A percentile compares a stretch with the other conserved stretches of the same genome.
Evolutionary conservation across 2,113 vertebrate genomes (phyloP).

Genomic region (Dipodomys stephensi): DNA sequence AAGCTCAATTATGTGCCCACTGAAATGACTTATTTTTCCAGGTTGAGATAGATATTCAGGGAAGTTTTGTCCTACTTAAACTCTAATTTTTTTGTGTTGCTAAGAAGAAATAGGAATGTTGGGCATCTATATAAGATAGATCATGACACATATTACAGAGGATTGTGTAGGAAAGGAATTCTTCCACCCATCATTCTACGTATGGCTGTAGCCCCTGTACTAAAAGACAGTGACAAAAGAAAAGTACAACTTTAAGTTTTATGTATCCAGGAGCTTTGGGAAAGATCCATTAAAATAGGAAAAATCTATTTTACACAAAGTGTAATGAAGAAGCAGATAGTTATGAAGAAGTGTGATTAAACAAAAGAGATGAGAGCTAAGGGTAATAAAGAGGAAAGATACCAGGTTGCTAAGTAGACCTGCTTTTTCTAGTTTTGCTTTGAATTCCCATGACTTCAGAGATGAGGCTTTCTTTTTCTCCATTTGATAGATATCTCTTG

Average conservation of each 20-base stretch:
- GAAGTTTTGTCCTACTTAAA: neutral
- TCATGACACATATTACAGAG: fast-evolving
- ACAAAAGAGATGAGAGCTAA: neutral
- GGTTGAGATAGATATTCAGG: neutral
- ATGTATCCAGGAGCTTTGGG: neutral
- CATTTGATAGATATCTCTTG: neutral
- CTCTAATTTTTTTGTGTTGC: neutral
- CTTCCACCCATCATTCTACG: neutral
- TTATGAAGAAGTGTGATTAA: neutral
- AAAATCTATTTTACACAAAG: neutral
- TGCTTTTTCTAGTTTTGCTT: neutral
- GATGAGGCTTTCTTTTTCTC: neutral
- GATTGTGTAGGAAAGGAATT: neutral
- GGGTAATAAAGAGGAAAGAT: neutral
- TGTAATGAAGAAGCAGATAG: too few relatives aligned
- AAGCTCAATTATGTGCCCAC: neutral
- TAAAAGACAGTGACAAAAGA: neutral
- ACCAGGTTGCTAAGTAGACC: neutral
- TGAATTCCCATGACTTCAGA: neutral
- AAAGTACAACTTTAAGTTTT: neutral
- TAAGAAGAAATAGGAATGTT: neutral
- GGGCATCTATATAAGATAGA: neutral
- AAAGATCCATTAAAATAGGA: neutral
- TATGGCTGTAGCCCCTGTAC: neutral
- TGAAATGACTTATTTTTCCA: neutral